Evolutionary conservation across 2,888 invertebrate genomes (phyloP), one percentile per base, ranked within the genome.

Genomic region (Caradrina kadenii): DNA sequence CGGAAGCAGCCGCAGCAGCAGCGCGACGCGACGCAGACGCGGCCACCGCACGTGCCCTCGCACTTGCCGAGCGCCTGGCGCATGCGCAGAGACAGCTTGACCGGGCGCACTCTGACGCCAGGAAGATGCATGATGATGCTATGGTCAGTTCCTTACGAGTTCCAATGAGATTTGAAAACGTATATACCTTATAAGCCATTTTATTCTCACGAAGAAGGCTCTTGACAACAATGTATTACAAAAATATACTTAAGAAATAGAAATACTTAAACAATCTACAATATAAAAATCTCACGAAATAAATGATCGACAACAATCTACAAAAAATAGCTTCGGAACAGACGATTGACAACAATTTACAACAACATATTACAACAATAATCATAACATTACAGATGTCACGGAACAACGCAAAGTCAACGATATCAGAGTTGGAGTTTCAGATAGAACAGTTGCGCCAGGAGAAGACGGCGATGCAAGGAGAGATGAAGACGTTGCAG

Each of bases 361-460:
- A 2, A 15, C 13, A 42, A 42, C 17, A 5, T 17, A 15, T 0
- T 45, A 0, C 6, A 17, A 45, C 5, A 45, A 45, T 17, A 17
- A 45, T 45, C 17, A 17, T 15, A 45, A 17, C 13, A 42, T 70
- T 88, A 1, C 87, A 97, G 97, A 98, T 98, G 53, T 97, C 97
- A 0, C 97, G 98, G 77, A 98, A 98, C 88, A 98, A 98, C 89
- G 98, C 98, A n/a, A 98, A 98, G 90, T 98, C 97, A 26, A 98
- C 98, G 10, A 97, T 98, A 80, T 97, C 97, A 1, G 98, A 98
- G 88, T 93, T 98, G 83, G 98, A 99, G 89, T 98, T 98, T 90
- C 97, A 97, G 77, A 93, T 98, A 62, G 97, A 98, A 82, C 97
- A 97, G 85, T 87, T 98, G 80, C 97, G 97, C 19, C 96, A 97